These are phyloP conservation scores for Cladopsammia gracilis DNA, from an alignment of 64 coral and sea anemone species.

Conservation along the genomic window DNA sequence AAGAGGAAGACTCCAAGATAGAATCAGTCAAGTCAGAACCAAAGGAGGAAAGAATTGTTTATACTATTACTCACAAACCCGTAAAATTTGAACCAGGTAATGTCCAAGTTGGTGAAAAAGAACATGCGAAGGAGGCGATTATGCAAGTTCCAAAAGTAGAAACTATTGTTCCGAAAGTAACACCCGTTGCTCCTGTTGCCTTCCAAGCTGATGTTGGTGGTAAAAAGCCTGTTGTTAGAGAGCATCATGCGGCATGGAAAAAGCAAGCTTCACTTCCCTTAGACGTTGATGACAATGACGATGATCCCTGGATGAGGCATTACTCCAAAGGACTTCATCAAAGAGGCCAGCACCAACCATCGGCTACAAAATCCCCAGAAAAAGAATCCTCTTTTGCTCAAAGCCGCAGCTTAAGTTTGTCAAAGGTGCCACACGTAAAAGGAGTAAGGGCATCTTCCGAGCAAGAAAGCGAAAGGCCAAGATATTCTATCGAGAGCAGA, in stretches of 20 bases:
- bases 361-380: neutral
- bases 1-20: neutral
- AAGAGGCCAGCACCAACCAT: neutral
- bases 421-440: slow-evolving; percentile 41
- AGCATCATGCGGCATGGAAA: neutral
- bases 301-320: slow-evolving; percentile 49
- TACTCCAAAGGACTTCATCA: slow-evolving; percentile 43
- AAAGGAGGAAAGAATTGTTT: neutral
- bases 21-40: neutral
- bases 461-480: neutral
- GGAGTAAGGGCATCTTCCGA: neutral
- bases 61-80: neutral
- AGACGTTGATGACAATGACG: neutral
- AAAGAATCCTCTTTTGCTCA: neutral
- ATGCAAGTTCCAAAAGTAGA: too few relatives aligned
- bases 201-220: neutral
- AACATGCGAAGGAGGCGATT: too few relatives aligned
- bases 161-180: neutral
- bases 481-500: slow-evolving; percentile 12
- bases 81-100: neutral
- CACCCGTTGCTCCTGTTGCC: neutral
- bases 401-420: neutral
- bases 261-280: slow-evolving; percentile 13
- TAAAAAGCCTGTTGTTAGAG: neutral
- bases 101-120: neutral